A percentile compares a stretch with the other conserved stretches of the same genome.
phyloP scores from a whole-genome alignment of 2,797 vertebrate species.

The Oreochromis mossambicus region DNA sequence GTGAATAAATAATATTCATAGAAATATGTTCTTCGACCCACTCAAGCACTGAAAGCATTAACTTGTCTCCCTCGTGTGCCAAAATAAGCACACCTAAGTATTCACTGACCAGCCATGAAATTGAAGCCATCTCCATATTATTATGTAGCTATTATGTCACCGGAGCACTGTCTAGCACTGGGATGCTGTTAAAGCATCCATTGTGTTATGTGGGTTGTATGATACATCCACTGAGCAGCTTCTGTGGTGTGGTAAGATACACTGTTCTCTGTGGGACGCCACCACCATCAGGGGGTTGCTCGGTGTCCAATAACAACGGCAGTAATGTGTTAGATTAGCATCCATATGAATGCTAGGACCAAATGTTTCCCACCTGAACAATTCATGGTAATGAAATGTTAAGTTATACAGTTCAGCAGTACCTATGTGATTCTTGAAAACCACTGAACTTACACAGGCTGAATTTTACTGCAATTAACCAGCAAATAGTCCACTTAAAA shows the following conservation, averaged over 20 bases:
- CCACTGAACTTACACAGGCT: not conserved
- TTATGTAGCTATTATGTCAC: not conserved
- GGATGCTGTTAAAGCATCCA: not conserved
- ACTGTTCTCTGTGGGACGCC: not conserved
- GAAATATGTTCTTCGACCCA: not conserved
- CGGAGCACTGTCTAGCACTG: not conserved
- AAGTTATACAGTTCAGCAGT: not conserved
- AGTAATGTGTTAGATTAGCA: not conserved
- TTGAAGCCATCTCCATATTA: not conserved
- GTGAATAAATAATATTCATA: not conserved
- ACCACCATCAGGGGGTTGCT: not conserved
- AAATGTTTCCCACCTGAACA: not conserved
- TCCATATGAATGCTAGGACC: not conserved
- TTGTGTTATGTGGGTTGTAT: not conserved
- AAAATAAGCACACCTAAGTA: not conserved
- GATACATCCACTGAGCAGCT: not conserved
- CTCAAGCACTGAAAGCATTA: not conserved
- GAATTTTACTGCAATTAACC: not conserved
- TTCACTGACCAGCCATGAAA: not conserved
- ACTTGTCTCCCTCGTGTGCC: not conserved
- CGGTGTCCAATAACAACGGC: not conserved
- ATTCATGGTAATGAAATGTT: not conserved
- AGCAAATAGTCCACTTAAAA: not conserved
- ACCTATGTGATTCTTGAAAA: not conserved
- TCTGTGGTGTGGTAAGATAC: not conserved